A percentile compares a stretch with the other conserved stretches of the same genome.
Conservation (phyloP, 2,888 invertebrate genomes). For the Chrysolina oricalcia region DNA sequence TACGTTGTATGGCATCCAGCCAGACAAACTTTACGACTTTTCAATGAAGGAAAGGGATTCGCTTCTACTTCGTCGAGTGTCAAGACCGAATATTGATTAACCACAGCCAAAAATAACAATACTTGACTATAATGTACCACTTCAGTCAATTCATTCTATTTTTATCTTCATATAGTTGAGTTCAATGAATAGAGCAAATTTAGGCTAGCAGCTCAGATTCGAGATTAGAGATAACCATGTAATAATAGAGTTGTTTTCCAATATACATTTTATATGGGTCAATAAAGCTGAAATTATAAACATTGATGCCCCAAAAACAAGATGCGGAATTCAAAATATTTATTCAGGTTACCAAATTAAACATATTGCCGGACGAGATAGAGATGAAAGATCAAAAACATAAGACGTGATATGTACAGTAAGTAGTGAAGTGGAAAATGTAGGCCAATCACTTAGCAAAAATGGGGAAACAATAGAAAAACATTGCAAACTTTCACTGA, state of each 20-base stretch:
- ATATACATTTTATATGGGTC: conserved; percentile 20
- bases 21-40: neutral
- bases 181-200: conserved; percentile 16
- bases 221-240: conserved; percentile 11
- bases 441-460: too few relatives aligned
- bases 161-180: neutral
- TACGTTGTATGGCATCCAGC: neutral
- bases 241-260: conserved; percentile 10
- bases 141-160: neutral
- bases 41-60: neutral
- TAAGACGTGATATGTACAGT: neutral
- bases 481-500: too few relatives aligned
- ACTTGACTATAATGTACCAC: neutral
- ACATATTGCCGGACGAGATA: neutral
- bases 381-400: neutral
- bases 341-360: conserved; percentile 27
- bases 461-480: too few relatives aligned
- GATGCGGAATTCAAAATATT: conserved; percentile 22
- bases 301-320: conserved; percentile 26
- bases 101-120: neutral
- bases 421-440: too few relatives aligned
- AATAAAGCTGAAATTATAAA: conserved; percentile 29
- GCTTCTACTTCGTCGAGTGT: neutral
- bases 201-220: neutral
- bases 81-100: neutral